These are phyloP conservation scores for Xenopus tropicalis DNA, from an alignment of 2,113 vertebrate genomes.

Conservation along the genomic window DNA sequence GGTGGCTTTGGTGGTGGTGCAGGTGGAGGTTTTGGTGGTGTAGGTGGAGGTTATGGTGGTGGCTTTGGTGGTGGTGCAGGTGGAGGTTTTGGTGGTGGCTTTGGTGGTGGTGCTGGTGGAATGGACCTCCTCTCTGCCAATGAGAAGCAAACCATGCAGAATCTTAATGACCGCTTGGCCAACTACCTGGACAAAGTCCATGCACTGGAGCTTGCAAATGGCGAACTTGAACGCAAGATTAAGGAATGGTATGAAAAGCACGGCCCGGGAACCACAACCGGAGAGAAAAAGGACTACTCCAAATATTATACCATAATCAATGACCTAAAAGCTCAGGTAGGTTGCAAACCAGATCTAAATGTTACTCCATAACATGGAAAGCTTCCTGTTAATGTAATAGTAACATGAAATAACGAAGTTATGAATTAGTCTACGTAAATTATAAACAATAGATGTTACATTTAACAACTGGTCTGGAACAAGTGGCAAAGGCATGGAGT, in stretches of 20 bases:
- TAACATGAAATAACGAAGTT: too few relatives aligned
- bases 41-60: not conserved
- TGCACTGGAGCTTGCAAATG: slow-evolving; percentile 69
- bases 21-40: not conserved
- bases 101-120: slow-evolving; percentile 29
- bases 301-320: slow-evolving; percentile 52
- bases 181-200: slow-evolving; percentile 74
- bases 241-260: slow-evolving; percentile 58
- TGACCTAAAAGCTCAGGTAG: slow-evolving; percentile 64
- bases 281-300: slow-evolving; percentile 58
- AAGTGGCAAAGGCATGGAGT: too few relatives aligned
- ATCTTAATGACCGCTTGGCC: slow-evolving; percentile 82
- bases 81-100: slow-evolving; percentile 17
- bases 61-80: slow-evolving; percentile 6
- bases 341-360: not conserved
- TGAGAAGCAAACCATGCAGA: slow-evolving; percentile 89
- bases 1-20: not conserved
- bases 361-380: too few relatives aligned
- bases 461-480: too few relatives aligned
- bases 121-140: slow-evolving; percentile 53
- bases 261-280: slow-evolving; percentile 3
- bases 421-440: too few relatives aligned
- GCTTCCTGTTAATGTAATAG: too few relatives aligned
- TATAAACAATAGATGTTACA: too few relatives aligned
- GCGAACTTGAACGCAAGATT: slow-evolving; percentile 71